Evolutionary conservation across 2,113 vertebrate genomes (phyloP).

Genomic region (Pandion haliaetus): DNA sequence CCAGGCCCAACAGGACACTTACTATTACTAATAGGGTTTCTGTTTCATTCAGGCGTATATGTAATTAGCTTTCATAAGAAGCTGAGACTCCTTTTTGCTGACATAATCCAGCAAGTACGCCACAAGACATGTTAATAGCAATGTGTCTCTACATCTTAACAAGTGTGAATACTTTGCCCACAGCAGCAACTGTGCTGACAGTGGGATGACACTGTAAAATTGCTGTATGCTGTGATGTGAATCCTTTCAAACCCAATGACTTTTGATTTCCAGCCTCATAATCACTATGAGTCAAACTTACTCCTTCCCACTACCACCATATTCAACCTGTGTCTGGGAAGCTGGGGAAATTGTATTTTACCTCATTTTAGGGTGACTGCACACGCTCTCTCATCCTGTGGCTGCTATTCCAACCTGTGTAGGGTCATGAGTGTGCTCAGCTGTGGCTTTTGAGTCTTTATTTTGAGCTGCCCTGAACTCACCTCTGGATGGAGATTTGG

Average conservation of each 20-base stretch:
- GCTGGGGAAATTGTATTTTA: neutral
- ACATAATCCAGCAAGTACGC: neutral
- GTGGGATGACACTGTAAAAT: neutral
- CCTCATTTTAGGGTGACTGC: neutral
- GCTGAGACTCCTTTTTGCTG: neutral
- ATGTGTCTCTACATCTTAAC: neutral
- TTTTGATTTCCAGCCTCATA: neutral
- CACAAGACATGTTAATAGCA: neutral
- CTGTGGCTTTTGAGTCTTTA: neutral
- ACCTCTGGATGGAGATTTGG: neutral
- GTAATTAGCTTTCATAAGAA: neutral
- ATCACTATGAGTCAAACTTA: neutral
- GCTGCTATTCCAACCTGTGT: neutral
- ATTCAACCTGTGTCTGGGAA: neutral
- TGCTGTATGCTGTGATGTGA: neutral
- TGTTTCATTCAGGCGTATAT: neutral
- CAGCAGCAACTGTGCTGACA: neutral
- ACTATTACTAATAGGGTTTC: neutral
- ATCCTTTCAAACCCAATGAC: neutral
- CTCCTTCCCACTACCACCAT: neutral
- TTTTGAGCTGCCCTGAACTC: neutral
- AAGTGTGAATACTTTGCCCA: neutral
- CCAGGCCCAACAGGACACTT: neutral
- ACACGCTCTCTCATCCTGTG: neutral
- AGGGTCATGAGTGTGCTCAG: neutral